phyloP scores from a whole-genome alignment of 2,797 vertebrate genomes.

The Geotrypetes seraphini region DNA sequence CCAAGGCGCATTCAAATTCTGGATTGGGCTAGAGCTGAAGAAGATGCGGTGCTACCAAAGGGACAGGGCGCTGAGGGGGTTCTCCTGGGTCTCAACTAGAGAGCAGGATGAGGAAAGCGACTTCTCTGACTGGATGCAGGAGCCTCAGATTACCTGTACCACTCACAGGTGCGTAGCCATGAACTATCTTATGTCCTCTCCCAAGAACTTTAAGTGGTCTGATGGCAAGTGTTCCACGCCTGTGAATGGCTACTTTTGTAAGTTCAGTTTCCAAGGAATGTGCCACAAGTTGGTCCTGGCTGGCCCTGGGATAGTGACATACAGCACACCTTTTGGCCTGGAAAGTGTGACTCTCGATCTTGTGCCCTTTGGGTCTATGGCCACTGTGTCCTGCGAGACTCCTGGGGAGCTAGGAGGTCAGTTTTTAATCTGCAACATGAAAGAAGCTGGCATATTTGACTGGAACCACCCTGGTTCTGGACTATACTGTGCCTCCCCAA shows the following conservation, averaged over 20 bases:
- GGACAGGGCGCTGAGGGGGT: slow-evolving; percentile 37
- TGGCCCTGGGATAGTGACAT: slow-evolving; percentile 35
- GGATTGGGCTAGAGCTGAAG: slow-evolving; percentile 50
- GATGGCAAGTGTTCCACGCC: slow-evolving; percentile 17
- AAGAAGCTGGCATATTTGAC: slow-evolving; percentile 4
- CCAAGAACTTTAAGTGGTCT: slow-evolving; percentile 22
- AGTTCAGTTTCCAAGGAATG: slow-evolving; percentile 61
- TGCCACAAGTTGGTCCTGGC: slow-evolving; percentile 40
- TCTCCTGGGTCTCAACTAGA: slow-evolving; percentile 36
- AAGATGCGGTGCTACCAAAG: slow-evolving; percentile 30
- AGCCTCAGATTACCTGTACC: slow-evolving; percentile 35
- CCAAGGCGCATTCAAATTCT: slow-evolving; percentile 19
- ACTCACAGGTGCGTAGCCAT: slow-evolving; percentile 39
- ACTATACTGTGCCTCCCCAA: slow-evolving; percentile 32
- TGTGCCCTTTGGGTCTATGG: slow-evolving; percentile 49
- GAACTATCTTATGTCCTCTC: not conserved
- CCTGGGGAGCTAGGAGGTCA: fast-evolving
- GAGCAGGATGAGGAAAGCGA: not conserved
- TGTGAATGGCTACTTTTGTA: slow-evolving; percentile 48
- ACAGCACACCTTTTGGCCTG: slow-evolving; percentile 43
- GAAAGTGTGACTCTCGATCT: slow-evolving; percentile 22
- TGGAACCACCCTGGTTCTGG: slow-evolving; percentile 31
- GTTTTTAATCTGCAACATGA: slow-evolving; percentile 35
- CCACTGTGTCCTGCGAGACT: slow-evolving; percentile 20
- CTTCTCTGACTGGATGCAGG: slow-evolving; percentile 43